These are phyloP conservation scores for Hydrotaea diabolus DNA, from an alignment of 2,888 invertebrate species.

Conservation along the genomic window DNA sequence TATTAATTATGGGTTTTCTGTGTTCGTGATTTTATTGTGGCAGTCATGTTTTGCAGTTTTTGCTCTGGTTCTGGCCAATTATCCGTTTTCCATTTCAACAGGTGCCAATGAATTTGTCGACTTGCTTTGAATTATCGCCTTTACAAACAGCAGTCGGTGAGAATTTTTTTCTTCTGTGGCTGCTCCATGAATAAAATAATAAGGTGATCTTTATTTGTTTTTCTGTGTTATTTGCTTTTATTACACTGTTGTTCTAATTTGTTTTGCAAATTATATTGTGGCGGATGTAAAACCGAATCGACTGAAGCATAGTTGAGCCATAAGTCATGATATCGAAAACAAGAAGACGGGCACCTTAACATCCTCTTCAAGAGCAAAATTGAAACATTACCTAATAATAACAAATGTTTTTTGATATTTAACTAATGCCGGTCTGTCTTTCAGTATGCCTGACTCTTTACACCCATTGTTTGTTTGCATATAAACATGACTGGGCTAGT, in stretches of 20 bases:
- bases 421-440: not conserved
- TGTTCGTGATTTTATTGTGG: not conserved
- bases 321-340: not conserved
- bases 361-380: not conserved
- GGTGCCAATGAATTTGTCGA: too few relatives aligned
- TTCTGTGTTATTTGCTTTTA: not conserved
- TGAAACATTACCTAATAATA: slow-evolving; percentile 1
- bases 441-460: too few relatives aligned
- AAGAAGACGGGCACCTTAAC: not conserved
- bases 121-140: not conserved
- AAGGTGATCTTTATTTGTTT: not conserved
- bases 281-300: slow-evolving; percentile 25
- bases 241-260: slow-evolving; percentile 6
- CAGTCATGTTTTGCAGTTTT: not conserved
- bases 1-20: slow-evolving; percentile 4
- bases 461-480: not conserved
- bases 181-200: not conserved
- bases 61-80: not conserved
- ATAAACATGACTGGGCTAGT: too few relatives aligned
- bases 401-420: slow-evolving; percentile 13
- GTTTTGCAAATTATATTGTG: slow-evolving; percentile 26
- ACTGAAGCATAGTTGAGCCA: not conserved
- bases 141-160: not conserved
- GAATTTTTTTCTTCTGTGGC: too few relatives aligned
- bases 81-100: not conserved